Base-by-base conservation (phyloP, 2,888 invertebrate species). In the Campaea margaritaria region DNA sequence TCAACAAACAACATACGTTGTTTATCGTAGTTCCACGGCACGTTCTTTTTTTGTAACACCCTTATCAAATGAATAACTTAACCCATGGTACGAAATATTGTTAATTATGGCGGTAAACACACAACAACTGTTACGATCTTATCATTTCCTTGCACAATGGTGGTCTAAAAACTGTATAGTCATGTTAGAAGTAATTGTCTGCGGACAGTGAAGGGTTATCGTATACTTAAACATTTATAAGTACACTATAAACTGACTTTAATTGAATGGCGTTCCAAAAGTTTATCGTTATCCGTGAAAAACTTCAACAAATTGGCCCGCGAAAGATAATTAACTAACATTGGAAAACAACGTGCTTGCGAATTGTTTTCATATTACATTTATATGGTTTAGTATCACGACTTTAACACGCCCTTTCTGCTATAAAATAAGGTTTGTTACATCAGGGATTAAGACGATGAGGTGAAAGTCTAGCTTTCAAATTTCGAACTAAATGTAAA, bases 251-350 rank as follows among this genome's bases (percentile, higher is more conserved):
- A 28, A 56, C 34, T 43, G 43, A 39, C 39, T 50, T 39, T 50
- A 45, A 50, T 50, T 57, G 50, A 57, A 57, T 50, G 56, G 45
- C 45, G 39, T 50, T 41, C 45, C 41, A 21, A 5, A 57, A 49
- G 39, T 14, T 48, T 50, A 50, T 57, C 56, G n/a, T 11, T 45
- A 50, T 57, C 56, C 16, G 12, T 51, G 34, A 41, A 34, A 57
- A 57, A 48, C 47, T 47, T 48, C 12, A 28, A 45, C 21, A 34
- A n/a, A 16, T 39, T 45, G 27, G 14, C n/a, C 31, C 7, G 31
- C 31, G 48, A 21, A 2, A 21, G 21, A 56, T 44, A 50, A 50
- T 45, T 15, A 15, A 47, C 31, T 51, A 31, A 41, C 50, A 57
- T 57, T 42, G 56, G 15, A 39, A 45, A 28, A 45, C 39, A 57